phyloP scores from a whole-genome alignment of 2,888 invertebrate genomes.

The Micropterix aruncella region DNA sequence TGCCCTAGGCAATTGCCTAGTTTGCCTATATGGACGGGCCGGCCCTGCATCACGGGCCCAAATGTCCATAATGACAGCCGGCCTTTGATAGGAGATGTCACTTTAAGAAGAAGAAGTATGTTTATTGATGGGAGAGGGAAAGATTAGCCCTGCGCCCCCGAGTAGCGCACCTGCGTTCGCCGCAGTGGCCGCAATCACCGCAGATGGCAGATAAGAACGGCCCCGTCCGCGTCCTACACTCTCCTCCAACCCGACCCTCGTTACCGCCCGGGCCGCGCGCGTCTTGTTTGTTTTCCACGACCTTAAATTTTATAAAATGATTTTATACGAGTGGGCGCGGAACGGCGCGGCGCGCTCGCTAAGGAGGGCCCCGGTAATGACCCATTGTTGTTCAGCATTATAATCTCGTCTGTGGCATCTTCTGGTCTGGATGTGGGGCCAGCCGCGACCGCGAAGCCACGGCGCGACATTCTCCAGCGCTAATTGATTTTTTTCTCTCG shows the following conservation, averaged over 20 bases:
- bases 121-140: too few species aligned
- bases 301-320: not conserved
- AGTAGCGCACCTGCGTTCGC: too few species aligned
- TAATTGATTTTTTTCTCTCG: not conserved
- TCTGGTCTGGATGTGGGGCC: not conserved
- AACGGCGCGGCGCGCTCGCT: slow-evolving; percentile 1
- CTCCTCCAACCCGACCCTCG: not conserved
- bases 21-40: too few species aligned
- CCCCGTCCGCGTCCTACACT: too few species aligned
- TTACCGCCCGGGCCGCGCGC: not conserved
- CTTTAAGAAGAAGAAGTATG: too few species aligned
- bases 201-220: not conserved
- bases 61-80: too few species aligned
- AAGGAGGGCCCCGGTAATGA: slow-evolving; percentile 9
- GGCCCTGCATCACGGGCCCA: too few species aligned
- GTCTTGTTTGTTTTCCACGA: not conserved
- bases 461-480: not conserved
- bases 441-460: not conserved
- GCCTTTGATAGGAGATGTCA: too few species aligned
- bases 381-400: slow-evolving; percentile 10
- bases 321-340: not conserved
- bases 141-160: too few species aligned
- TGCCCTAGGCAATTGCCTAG: too few species aligned
- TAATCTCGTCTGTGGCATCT: not conserved
- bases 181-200: not conserved